phyloP scores from a whole-genome alignment of 2,888 invertebrate species.

The Nemurella pictetii region DNA sequence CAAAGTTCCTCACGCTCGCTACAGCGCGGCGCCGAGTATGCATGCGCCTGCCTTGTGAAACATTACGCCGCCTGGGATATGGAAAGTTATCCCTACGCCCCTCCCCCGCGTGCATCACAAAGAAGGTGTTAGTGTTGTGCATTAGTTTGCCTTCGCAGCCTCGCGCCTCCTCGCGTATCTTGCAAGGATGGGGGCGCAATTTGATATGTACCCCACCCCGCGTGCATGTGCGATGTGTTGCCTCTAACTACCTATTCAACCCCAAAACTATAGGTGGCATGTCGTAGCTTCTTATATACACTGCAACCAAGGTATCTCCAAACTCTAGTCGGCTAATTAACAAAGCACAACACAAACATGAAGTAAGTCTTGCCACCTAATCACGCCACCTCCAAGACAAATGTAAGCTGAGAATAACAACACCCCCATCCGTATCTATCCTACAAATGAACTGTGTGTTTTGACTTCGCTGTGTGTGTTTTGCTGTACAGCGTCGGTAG shows the following conservation, averaged over 20 bases:
- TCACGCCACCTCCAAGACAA: not conserved
- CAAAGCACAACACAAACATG: not conserved
- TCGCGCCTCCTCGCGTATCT: no score
- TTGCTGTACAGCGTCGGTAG: not conserved
- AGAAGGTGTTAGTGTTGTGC: not conserved
- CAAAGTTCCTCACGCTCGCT: no score
- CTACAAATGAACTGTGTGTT: not conserved
- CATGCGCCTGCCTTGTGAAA: not conserved
- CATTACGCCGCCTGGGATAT: not conserved
- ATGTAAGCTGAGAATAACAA: not conserved
- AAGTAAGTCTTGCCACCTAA: not conserved
- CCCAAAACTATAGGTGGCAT: not conserved
- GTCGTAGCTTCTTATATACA: not conserved
- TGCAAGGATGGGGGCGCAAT: not conserved
- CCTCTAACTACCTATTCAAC: not conserved
- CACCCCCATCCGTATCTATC: not conserved
- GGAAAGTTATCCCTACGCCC: not conserved
- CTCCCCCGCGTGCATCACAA: not conserved
- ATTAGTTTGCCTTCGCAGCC: not conserved
- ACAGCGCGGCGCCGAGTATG: not conserved
- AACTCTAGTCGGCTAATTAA: not conserved
- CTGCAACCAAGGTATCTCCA: not conserved
- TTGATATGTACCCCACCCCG: not conserved
- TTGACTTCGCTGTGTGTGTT: not conserved
- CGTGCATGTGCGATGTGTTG: not conserved